These are phyloP conservation scores for Sinohyriopsis cumingii DNA, from an alignment of 2,888 invertebrate genomes.

Conservation along the genomic window DNA sequence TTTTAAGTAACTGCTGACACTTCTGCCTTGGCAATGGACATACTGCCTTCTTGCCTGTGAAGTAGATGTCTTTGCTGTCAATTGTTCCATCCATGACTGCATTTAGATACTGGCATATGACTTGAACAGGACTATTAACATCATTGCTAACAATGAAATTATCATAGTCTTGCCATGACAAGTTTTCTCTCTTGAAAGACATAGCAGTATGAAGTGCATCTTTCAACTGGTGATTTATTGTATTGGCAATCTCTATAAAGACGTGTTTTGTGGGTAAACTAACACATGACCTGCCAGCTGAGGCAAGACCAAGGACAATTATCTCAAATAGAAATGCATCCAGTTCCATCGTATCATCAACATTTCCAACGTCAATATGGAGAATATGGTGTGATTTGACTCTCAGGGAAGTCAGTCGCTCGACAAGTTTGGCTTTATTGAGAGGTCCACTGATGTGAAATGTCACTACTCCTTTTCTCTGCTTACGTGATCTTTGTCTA, in stretches of 20 bases:
- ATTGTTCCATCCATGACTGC: constrained; percentile 18
- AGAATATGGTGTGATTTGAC: constrained; percentile 26
- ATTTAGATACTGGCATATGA: constrained; percentile 45
- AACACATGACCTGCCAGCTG: constrained; percentile 22
- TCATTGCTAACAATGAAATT: constrained; percentile 36
- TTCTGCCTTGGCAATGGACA: constrained; percentile 16
- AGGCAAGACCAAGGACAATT: constrained; percentile 34
- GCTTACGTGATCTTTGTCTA: constrained; percentile 18
- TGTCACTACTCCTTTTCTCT: constrained; percentile 12
- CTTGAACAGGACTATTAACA: constrained; percentile 44
- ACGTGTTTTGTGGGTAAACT: constrained; percentile 27
- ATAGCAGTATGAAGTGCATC: constrained; percentile 41
- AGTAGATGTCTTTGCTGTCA: constrained; percentile 31
- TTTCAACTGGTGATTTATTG: constrained; percentile 34
- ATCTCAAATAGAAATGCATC: constrained; percentile 49
- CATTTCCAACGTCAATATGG: constrained; percentile 45
- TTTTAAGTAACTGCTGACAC: constrained; percentile 30
- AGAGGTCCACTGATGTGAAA: constrained; percentile 48
- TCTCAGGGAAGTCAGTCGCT: constrained; percentile 17
- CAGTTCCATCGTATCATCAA: constrained; percentile 29
- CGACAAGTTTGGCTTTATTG: constrained; percentile 20
- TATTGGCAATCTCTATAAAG: constrained; percentile 47
- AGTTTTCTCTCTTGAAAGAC: constrained; percentile 28
- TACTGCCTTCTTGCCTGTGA: constrained; percentile 18
- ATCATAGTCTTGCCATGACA: constrained; percentile 31